A percentile compares a stretch with the other conserved stretches of the same genome.
Evolutionary conservation across 2,113 vertebrate genomes (phyloP).

Genomic region (Eulemur macaco): DNA sequence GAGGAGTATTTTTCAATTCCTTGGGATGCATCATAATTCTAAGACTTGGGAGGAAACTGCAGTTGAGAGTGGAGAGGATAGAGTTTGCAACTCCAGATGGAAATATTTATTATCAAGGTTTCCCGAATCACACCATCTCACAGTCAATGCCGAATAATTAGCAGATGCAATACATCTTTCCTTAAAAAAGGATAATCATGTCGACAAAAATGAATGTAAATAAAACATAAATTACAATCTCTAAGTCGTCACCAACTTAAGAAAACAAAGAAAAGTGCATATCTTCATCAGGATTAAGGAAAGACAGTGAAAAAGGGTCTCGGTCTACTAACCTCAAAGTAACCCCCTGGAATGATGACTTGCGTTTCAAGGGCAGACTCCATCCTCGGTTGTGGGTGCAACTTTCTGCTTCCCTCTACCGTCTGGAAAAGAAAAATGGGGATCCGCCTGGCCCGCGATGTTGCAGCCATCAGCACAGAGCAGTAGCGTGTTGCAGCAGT

Average conservation of each 20-base stretch:
- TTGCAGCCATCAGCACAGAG: fast-evolving
- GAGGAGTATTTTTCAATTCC: too few species aligned
- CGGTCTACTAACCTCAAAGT: background rate
- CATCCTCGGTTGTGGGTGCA: too few species aligned
- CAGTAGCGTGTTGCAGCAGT: too few species aligned
- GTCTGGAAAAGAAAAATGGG: background rate
- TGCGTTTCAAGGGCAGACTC: background rate
- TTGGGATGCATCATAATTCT: background rate
- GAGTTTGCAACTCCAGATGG: background rate
- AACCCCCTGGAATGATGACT: background rate
- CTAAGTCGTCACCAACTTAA: too few species aligned
- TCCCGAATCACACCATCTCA: background rate
- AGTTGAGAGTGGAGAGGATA: too few species aligned
- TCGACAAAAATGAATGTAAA: background rate
- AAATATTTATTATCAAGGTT: background rate
- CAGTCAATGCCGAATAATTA: background rate
- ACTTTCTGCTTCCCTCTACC: background rate
- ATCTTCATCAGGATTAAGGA: background rate
- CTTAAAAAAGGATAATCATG: background rate
- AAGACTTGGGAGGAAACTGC: background rate
- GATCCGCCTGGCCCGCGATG: fast-evolving
- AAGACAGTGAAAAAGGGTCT: background rate
- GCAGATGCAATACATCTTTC: background rate
- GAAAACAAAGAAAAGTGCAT: background rate
- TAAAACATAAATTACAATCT: background rate